Percentiles rank a stretch among this genome's conserved stretches.
These are phyloP conservation scores for Ormyrus labotus DNA, from an alignment of 2,888 invertebrate genomes.

Conservation along the genomic window DNA sequence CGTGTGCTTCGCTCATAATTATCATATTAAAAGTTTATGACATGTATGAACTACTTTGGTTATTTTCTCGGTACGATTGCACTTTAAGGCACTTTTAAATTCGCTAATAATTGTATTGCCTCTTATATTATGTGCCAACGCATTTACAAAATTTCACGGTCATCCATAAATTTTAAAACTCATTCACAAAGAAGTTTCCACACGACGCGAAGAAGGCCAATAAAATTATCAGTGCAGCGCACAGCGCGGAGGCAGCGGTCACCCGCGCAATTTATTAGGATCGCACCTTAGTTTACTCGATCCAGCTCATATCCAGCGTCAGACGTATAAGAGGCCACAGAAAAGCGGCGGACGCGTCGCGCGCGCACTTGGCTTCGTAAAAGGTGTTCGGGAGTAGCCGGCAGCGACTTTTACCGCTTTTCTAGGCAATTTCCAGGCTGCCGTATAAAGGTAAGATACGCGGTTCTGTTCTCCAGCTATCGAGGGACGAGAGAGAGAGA, in stretches of 20 bases:
- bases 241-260: neutral
- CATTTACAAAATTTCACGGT: too few species aligned
- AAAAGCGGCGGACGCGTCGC: neutral
- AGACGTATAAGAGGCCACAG: neutral
- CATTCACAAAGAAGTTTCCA: too few species aligned
- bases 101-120: too few species aligned
- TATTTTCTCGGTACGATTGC: too few species aligned
- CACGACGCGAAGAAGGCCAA: too few species aligned
- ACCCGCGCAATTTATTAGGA: neutral
- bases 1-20: too few species aligned
- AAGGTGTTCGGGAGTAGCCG: neutral
- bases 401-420: neutral
- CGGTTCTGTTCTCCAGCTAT: neutral
- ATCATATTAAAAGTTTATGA: too few species aligned
- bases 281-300: slow-evolving; percentile 22
- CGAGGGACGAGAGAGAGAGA: neutral
- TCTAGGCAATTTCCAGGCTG: slow-evolving; percentile 15
- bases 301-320: neutral
- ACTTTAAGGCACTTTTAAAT: too few species aligned
- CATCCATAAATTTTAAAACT: too few species aligned
- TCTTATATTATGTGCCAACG: too few species aligned
- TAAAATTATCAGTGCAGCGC: neutral
- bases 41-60: too few species aligned
- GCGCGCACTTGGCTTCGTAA: slow-evolving; percentile 16
- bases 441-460: slow-evolving; percentile 24